Evolutionary conservation across 1,140 invertebrate species (phyloP).

Genomic region (Chironomus tepperi): DNA sequence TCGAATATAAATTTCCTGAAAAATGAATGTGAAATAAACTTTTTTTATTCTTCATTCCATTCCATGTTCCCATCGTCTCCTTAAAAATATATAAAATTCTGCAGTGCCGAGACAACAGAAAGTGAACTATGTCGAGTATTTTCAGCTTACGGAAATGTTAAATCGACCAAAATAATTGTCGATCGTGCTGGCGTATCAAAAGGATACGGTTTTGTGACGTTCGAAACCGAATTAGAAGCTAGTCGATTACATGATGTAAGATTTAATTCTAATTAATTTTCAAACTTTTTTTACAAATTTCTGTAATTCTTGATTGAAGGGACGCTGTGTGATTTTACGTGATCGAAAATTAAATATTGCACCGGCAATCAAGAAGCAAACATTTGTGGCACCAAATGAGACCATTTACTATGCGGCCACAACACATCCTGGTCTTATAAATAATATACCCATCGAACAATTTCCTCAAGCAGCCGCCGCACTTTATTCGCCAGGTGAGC

Average conservation of each 20-base stretch:
- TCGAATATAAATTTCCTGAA: background rate
- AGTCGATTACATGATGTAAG: conserved; percentile 59
- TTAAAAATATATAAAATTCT: no score
- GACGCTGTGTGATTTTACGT: conserved; percentile 64
- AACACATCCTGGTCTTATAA: conserved; percentile 39
- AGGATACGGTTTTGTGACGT: conserved; percentile 93
- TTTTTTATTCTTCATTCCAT: conserved; percentile 24
- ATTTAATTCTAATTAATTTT: conserved; percentile 21
- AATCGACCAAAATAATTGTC: conserved; percentile 87
- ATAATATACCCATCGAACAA: conserved; percentile 41
- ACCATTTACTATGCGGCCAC: conserved; percentile 37
- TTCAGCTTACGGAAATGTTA: conserved; percentile 81
- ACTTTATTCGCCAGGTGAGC: conserved; percentile 39
- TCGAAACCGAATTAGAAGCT: conserved; percentile 85
- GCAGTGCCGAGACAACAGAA: conserved; percentile 71
- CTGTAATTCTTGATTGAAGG: conserved; percentile 42
- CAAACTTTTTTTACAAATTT: no score
- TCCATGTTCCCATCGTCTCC: background rate
- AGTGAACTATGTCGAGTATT: conserved; percentile 73
- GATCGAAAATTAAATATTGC: conserved; percentile 82
- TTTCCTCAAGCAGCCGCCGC: conserved; percentile 33
- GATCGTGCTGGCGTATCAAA: conserved; percentile 90
- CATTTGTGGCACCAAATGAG: conserved; percentile 39
- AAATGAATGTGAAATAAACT: background rate
- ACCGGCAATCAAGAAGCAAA: conserved; percentile 83